These are phyloP conservation scores for Phyllotis vaccarum DNA, from an alignment of 2,797 vertebrate species.

Conservation along the genomic window DNA sequence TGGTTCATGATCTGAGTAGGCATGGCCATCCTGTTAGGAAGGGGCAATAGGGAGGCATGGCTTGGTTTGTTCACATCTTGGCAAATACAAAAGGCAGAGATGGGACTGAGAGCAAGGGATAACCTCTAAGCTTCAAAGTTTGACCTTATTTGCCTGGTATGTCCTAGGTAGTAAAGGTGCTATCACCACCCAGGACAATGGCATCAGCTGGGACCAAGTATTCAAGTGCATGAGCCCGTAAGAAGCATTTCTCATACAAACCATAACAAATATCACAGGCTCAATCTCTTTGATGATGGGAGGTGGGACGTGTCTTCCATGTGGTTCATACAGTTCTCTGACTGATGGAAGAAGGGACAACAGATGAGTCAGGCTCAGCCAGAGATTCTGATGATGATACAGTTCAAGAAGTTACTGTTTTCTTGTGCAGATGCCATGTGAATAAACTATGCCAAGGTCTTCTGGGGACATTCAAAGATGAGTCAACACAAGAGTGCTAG, in stretches of 20 bases:
- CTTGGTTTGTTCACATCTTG: background rate
- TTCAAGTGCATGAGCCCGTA: background rate
- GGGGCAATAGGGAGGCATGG: background rate
- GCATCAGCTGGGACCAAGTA: no score
- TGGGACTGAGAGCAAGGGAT: background rate
- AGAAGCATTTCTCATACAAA: background rate
- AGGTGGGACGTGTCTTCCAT: background rate
- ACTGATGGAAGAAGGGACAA: rapidly evolving
- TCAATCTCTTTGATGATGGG: background rate
- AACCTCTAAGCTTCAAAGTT: background rate
- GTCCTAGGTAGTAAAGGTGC: background rate
- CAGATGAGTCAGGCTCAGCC: background rate
- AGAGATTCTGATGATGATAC: background rate
- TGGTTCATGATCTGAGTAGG: background rate
- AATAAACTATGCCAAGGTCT: background rate
- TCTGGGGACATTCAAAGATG: background rate
- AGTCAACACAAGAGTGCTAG: background rate
- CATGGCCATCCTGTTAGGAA: background rate
- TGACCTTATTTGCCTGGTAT: background rate
- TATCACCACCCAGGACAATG: background rate
- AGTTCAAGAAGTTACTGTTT: background rate
- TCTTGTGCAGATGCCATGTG: background rate
- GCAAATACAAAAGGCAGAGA: background rate
- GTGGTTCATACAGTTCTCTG: background rate
- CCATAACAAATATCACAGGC: background rate